Conservation (phyloP, 1,140 invertebrate genomes). For the Tenebrio molitor region DNA sequence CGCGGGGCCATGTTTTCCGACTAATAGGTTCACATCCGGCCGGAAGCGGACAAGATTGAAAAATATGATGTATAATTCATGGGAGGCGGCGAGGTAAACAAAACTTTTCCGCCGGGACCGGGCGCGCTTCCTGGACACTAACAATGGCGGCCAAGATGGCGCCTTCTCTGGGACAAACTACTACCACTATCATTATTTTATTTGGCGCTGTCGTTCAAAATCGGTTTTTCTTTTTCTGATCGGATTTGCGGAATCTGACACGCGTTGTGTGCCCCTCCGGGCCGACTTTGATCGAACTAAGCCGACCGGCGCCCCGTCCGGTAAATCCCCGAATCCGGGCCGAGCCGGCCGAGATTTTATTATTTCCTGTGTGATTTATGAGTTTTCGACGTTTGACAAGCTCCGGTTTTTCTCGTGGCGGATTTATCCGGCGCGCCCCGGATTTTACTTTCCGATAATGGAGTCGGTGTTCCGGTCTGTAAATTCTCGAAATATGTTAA, state of each 20-base stretch:
- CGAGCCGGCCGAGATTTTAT: not conserved
- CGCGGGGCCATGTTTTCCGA: not conserved
- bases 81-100: not conserved
- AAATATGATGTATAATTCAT: conserved; percentile 27
- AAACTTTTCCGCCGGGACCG: not conserved
- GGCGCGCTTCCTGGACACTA: too few species aligned
- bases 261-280: too few species aligned
- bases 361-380: conserved; percentile 16
- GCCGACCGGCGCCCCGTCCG: not conserved
- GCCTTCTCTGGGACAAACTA: too few species aligned
- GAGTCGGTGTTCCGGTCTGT: not conserved
- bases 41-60: conserved; percentile 20
- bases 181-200: too few species aligned
- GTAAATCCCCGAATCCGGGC: not conserved
- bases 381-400: not conserved
- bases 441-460: not conserved
- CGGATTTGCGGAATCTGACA: too few species aligned
- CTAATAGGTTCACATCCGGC: conserved; percentile 2
- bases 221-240: too few species aligned
- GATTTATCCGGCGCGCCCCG: not conserved
- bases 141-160: too few species aligned
- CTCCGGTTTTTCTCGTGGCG: not conserved
- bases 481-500: conserved; percentile 30
- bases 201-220: too few species aligned
- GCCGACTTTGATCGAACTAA: too few species aligned